Conservation (phyloP, 2,113 vertebrate genomes). For the Gambusia holbrooki region DNA sequence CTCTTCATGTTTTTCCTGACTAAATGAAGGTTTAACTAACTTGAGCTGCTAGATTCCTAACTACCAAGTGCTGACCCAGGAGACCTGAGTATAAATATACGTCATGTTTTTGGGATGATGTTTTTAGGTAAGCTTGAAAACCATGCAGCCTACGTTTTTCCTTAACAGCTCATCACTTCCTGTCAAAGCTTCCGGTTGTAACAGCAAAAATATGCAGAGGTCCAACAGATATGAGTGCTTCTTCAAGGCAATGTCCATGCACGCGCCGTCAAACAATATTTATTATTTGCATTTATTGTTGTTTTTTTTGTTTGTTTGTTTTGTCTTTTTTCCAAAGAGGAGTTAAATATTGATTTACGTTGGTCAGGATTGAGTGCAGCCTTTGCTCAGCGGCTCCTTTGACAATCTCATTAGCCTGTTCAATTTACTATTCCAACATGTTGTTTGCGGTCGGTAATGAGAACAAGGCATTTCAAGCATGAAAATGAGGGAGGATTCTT, state of each 20-base stretch:
- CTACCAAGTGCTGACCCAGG: too few species aligned
- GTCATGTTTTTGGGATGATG: too few species aligned
- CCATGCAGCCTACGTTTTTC: too few species aligned
- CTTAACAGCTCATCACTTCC: too few species aligned
- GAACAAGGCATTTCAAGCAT: constrained; percentile 42
- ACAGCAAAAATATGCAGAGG: background rate
- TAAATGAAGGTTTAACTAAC: too few species aligned
- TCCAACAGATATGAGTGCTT: background rate
- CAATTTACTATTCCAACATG: constrained; percentile 50
- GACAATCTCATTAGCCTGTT: constrained; percentile 45
- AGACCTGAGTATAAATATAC: too few species aligned
- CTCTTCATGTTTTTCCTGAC: too few species aligned
- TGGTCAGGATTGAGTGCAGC: constrained; percentile 18
- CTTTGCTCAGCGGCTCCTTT: constrained; percentile 12
- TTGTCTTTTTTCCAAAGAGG: background rate
- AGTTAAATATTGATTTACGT: constrained; percentile 20
- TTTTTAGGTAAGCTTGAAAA: too few species aligned
- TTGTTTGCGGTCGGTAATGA: constrained; percentile 25
- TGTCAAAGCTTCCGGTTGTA: too few species aligned
- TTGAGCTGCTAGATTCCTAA: too few species aligned
- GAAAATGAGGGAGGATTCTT: constrained; percentile 42
- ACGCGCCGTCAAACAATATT: background rate
- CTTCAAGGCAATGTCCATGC: background rate
- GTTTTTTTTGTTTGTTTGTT: background rate
- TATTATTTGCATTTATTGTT: background rate